Evolutionary conservation across 2,888 invertebrate species (phyloP), one percentile per base, ranked within the genome.

Genomic region (Catocala fraxini): DNA sequence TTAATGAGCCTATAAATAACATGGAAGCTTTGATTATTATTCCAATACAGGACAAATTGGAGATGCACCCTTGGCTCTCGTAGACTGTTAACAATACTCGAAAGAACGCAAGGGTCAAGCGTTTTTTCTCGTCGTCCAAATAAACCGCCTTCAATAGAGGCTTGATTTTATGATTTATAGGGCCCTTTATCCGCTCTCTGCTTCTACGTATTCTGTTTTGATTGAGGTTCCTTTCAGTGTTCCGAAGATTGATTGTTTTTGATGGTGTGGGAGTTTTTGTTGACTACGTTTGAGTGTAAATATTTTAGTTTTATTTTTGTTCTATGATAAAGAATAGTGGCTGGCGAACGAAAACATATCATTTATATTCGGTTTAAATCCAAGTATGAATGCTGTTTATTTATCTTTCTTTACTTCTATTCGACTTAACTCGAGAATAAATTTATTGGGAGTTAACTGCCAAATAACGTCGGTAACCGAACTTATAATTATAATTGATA

Each of bases 131-230:
- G 77, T 80, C 82, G 64, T 73, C 87, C 85, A 89, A 90, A 92
- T 89, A 89, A 89, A 92, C 89, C 90, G 84, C 83, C 85, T 86
- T 92, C 89, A 93, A 93, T 92, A 86, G 90, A 82, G 82, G 84
- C 91, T 86, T 93, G 93, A 93, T 93, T 94, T 93, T 93, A 93
- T 93, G 93, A 94, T 93, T 93, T 94, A 94, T 94, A 90, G 85
- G 84, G 77, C 86, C 90, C 88, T 92, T 93, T 92, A 93, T 92
- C 86, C 88, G 84, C 85, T 83, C 85, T 79, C 86, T 85, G 88
- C 89, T 90, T 88, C 92, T 87, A 82, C 86, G 88, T 90, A 90
- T 90, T 92, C 88, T 93, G 89, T 94, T 94, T 93, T 93, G 93
- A 94, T 93, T 93, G 93, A 90, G 89, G 90, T 85, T 89, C 88